phyloP scores from a whole-genome alignment of 2,797 vertebrate genomes.

The Cichlasoma orientale region DNA sequence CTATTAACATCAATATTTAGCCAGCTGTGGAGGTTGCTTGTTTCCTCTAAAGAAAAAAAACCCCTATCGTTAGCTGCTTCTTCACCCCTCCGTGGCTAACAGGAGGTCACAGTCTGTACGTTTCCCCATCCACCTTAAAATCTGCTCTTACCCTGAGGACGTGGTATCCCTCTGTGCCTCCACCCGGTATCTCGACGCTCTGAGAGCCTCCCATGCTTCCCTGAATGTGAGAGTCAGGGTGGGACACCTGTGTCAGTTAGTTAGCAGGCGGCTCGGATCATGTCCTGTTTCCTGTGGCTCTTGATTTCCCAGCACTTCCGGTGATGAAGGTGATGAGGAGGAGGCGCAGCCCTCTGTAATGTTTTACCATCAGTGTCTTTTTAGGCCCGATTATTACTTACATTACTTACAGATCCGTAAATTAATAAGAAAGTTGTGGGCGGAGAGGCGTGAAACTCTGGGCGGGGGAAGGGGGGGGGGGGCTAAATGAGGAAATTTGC shows the following conservation, averaged over 20 bases:
- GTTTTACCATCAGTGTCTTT: neutral
- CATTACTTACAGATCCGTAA: neutral
- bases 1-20: neutral
- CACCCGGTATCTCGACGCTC: constrained; percentile 91
- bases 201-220: constrained; percentile 88
- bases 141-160: constrained; percentile 85
- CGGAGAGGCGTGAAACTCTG: neutral
- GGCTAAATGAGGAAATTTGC: neutral
- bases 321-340: neutral
- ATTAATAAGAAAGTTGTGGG: neutral
- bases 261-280: constrained; percentile 19
- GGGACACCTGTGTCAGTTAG: neutral
- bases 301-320: constrained; percentile 28
- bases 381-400: neutral
- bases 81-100: neutral
- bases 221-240: neutral
- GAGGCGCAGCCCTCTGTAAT: neutral
- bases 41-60: neutral
- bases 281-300: constrained; percentile 26
- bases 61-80: neutral
- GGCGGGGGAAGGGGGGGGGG: neutral
- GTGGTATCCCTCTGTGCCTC: constrained; percentile 94
- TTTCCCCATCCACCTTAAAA: neutral
- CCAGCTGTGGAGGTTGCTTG: neutral
- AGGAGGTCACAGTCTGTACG: neutral